Evolutionary conservation across 92 coral and sea anemone species (phyloP).

Genomic region (Porites cylindrica): DNA sequence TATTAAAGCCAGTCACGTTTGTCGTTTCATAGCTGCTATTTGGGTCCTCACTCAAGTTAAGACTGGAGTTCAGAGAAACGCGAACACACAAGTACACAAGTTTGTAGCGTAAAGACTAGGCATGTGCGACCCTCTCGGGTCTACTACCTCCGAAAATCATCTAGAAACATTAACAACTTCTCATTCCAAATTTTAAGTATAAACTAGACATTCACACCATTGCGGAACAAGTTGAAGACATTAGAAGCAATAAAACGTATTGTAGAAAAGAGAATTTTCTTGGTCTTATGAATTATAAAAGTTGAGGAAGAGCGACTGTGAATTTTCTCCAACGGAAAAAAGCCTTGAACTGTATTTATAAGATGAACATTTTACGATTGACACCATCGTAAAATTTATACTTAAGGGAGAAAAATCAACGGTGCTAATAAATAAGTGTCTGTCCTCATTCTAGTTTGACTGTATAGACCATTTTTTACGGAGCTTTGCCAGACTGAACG

Average conservation of each 20-base stretch:
- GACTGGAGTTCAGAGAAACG: too few species aligned
- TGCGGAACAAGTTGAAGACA: background rate
- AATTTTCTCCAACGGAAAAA: background rate
- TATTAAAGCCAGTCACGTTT: too few species aligned
- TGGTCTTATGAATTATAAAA: background rate
- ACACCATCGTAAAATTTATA: background rate
- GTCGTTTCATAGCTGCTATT: too few species aligned
- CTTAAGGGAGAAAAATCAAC: background rate
- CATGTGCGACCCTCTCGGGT: too few species aligned
- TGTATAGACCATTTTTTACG: slow-evolving; percentile 4
- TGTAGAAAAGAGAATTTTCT: background rate
- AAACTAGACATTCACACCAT: background rate
- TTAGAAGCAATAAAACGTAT: background rate
- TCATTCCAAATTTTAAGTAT: background rate
- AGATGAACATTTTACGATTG: background rate
- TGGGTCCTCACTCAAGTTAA: too few species aligned
- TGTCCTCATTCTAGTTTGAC: slow-evolving; percentile 29
- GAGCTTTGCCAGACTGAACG: background rate
- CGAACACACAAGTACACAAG: too few species aligned
- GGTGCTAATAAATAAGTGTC: slow-evolving; percentile 36
- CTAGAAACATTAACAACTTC: background rate
- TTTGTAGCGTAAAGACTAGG: background rate
- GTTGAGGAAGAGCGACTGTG: background rate
- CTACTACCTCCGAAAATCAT: too few species aligned
- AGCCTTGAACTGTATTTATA: slow-evolving; percentile 12